Percentiles rank a stretch among this genome's conserved stretches.
Conservation (phyloP, 1,140 invertebrate genomes). For the Lethocerus indicus region DNA sequence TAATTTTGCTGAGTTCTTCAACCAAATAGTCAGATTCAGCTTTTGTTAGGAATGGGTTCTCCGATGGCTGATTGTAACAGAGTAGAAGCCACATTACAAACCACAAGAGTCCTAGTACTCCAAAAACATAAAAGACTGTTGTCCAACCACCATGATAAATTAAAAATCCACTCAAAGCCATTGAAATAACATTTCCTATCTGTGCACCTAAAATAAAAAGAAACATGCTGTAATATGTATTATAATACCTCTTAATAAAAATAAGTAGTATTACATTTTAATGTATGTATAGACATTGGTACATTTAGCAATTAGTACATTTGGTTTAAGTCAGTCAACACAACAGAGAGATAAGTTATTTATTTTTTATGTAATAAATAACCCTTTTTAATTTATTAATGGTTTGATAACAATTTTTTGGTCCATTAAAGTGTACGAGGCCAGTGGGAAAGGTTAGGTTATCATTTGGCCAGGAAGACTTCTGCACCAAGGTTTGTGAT, state of each 20-base stretch:
- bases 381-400: too few relatives aligned
- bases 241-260: background rate
- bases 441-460: too few relatives aligned
- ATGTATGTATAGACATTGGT: too few relatives aligned
- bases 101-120: constrained; percentile 26
- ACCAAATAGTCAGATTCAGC: constrained; percentile 44
- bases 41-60: constrained; percentile 49
- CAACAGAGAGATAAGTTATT: too few relatives aligned
- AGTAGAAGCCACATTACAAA: constrained; percentile 27
- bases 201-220: constrained; percentile 21
- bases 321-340: background rate
- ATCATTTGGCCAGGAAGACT: too few relatives aligned
- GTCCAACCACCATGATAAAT: constrained; percentile 30
- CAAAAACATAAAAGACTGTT: constrained; percentile 35
- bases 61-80: constrained; percentile 42
- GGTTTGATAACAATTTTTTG: too few relatives aligned
- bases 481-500: too few relatives aligned
- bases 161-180: constrained; percentile 28
- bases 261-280: too few relatives aligned
- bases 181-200: constrained; percentile 30
- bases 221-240: background rate
- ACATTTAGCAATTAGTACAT: too few relatives aligned
- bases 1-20: constrained; percentile 14
- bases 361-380: too few relatives aligned
- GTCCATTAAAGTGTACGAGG: too few relatives aligned